Conservation (phyloP, 2,888 invertebrate genomes). For the Phaonia tiefii region DNA sequence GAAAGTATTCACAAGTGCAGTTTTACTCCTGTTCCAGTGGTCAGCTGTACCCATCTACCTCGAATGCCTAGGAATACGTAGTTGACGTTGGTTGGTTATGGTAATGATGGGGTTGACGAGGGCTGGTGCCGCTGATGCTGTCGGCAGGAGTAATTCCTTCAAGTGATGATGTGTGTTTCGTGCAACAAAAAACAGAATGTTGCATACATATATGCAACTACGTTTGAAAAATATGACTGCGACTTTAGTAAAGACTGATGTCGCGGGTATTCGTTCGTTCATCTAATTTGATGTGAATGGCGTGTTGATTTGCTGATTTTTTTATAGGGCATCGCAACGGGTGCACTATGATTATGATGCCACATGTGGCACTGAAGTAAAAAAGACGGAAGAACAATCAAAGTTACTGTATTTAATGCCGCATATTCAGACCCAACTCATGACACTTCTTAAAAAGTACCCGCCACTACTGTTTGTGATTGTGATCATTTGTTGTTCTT, state of each 20-base stretch:
- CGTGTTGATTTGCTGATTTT: slow-evolving; percentile 63
- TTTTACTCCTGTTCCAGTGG: background rate
- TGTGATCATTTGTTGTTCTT: background rate
- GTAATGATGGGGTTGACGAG: background rate
- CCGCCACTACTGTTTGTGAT: slow-evolving; percentile 4
- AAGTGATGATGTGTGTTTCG: background rate
- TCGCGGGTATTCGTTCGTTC: slow-evolving; percentile 11
- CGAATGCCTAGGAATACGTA: background rate
- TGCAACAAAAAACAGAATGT: background rate
- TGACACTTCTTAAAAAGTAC: slow-evolving; percentile 21
- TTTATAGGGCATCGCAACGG: slow-evolving; percentile 23
- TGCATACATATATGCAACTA: background rate
- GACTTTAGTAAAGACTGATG: background rate
- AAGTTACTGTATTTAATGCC: background rate
- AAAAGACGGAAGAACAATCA: background rate
- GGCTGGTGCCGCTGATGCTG: slow-evolving; percentile 9
- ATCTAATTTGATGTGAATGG: slow-evolving; percentile 50
- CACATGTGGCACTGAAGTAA: background rate
- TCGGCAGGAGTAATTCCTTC: background rate
- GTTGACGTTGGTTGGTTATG: slow-evolving; percentile 18
- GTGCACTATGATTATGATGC: slow-evolving; percentile 1
- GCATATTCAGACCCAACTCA: slow-evolving; percentile 6
- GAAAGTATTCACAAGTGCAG: slow-evolving; percentile 43
- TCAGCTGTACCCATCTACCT: background rate
- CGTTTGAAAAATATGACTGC: slow-evolving; percentile 18